Conservation (phyloP, 2,888 invertebrate genomes). For the Pycnomerus fuliginosus region DNA sequence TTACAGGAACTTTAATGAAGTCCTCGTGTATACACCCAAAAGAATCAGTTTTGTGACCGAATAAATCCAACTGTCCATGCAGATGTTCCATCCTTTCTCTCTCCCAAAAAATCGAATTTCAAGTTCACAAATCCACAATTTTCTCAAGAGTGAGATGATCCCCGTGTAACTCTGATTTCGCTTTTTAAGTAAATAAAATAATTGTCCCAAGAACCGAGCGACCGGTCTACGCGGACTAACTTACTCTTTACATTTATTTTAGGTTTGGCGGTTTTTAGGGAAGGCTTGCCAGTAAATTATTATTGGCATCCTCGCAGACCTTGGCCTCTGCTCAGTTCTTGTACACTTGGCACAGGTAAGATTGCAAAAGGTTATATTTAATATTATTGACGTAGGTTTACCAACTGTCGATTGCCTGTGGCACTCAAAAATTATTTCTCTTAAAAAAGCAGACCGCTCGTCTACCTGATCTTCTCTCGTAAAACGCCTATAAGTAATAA, state of each 20-base stretch:
- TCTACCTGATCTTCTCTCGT: no score
- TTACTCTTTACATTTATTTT: no score
- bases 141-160: no score
- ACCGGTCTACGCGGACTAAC: no score
- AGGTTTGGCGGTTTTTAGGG: slow-evolving; percentile 17
- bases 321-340: slow-evolving; percentile 26
- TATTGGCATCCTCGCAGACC: slow-evolving; percentile 16
- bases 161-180: no score
- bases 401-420: slow-evolving; percentile 6
- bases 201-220: no score
- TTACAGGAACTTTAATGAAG: slow-evolving; percentile 50
- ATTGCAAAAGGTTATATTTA: slow-evolving; percentile 21
- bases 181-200: no score
- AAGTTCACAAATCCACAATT: no score
- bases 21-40: slow-evolving; percentile 47
- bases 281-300: slow-evolving; percentile 14
- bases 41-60: slow-evolving; percentile 51
- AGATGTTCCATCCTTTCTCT: slow-evolving; percentile 51
- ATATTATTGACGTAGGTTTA: slow-evolving; percentile 28
- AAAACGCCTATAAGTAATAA: no score
- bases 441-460: no score
- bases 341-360: slow-evolving; percentile 24
- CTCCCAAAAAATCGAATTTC: no score
- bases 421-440: slow-evolving; percentile 14
- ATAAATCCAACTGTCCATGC: slow-evolving; percentile 49